Base-by-base conservation (phyloP, 2,888 invertebrate genomes). In the Tanypteryx hageni region DNA sequence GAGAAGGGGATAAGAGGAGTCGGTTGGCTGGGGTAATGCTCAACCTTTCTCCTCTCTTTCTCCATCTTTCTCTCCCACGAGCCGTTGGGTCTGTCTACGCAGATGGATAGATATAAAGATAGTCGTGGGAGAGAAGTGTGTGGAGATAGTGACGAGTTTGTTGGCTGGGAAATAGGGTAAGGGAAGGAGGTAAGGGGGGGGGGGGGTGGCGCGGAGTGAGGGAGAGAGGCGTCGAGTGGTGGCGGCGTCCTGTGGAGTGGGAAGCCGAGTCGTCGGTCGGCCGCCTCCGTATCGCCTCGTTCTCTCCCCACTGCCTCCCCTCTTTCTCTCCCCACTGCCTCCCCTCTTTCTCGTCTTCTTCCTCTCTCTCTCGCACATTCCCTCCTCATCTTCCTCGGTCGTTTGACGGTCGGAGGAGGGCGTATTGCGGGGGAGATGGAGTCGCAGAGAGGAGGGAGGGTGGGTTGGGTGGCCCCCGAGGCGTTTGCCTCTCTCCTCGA, bases 191-290 rank as follows among this genome's bases (percentile, higher is more conserved):
- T 1, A 44, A 44, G 44, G 44, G 44, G 44, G 44, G 1, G 44
- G 44, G 44, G 44, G 44, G 44, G 44, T 44, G 44, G 44, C 1
- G 16, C 64, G 10, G 64, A 14, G 11, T 14, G 64, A n/a, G 16
- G 64, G 64, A n/a, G 64, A 64, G 22, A 7, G n/a, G 68, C 68
- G 68, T 68, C 68, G 68, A 68, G 68, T n/a, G 68, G 68, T 22
- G 68, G 68, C 18, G 68, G 68, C 68, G 68, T 68, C 68, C 68
- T 22, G 68, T 68, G 68, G 68, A 68, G 68, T 68, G 58, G 86
- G 59, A 59, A 59, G 85, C 22, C 22, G 22, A 27, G 2, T 14
- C 9, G 5, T 16, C 31, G 8, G n/a, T 10, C 11, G 14, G 31
- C 27, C 82, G 7, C 82, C 31, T 82, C 31, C 44, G 31, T 82